Evolutionary conservation across 1,140 invertebrate species (phyloP).

Genomic region (Tetragonula clypearis): DNA sequence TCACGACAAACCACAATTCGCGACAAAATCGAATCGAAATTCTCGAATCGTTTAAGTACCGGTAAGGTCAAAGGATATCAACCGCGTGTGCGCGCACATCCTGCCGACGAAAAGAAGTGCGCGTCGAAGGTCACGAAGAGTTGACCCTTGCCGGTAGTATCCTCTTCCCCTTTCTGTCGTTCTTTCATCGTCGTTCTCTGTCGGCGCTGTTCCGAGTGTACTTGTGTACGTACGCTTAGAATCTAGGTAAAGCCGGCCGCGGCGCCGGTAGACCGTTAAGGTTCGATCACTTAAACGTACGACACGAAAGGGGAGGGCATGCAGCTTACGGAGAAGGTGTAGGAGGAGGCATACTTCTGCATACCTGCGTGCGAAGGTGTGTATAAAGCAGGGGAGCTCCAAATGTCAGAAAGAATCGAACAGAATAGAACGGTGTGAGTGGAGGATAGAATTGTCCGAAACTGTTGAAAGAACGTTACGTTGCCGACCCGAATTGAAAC

Average conservation of each 20-base stretch:
- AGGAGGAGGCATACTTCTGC: constrained; percentile 61
- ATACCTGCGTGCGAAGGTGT: constrained; percentile 70
- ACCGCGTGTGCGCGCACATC: constrained; percentile 42
- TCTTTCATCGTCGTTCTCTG: not conserved
- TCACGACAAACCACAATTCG: not conserved
- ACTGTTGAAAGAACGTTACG: constrained; percentile 25
- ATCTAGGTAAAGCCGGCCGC: constrained; percentile 72
- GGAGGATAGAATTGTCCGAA: constrained; percentile 59
- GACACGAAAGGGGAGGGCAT: constrained; percentile 67
- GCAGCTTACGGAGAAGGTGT: constrained; percentile 33
- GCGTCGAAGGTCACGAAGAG: constrained; percentile 45
- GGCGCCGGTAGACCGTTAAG: constrained; percentile 75
- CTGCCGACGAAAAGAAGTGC: constrained; percentile 43
- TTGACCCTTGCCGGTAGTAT: constrained; percentile 61
- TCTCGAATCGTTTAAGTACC: not conserved
- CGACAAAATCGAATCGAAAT: constrained; percentile 22
- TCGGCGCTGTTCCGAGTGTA: not conserved
- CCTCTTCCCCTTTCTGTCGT: constrained; percentile 4
- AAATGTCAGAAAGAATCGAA: constrained; percentile 73
- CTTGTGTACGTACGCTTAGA: constrained; percentile 66
- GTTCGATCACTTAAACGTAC: constrained; percentile 76
- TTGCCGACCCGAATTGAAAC: constrained; percentile 48
- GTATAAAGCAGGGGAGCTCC: constrained; percentile 60
- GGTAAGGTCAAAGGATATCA: constrained; percentile 52
- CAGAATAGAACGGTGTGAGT: constrained; percentile 58